Conservation (phyloP, 2,113 vertebrate species). For the Pelodiscus sinensis region DNA sequence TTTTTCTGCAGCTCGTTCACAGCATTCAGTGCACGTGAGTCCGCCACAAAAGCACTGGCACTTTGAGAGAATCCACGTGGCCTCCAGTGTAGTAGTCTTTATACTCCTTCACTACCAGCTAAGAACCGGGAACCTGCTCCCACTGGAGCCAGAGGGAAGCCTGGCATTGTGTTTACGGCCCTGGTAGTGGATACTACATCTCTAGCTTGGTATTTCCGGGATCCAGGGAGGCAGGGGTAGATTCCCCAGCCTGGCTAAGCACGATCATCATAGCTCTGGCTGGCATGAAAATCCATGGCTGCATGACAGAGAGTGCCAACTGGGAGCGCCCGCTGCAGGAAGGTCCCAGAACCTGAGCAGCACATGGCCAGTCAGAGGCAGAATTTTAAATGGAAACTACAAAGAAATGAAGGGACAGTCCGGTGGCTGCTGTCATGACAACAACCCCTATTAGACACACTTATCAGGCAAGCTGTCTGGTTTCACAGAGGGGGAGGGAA, state of each 20-base stretch:
- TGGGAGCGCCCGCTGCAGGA: neutral
- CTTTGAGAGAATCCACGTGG: neutral
- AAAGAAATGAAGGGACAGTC: neutral
- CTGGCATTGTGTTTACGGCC: neutral
- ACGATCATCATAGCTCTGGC: too few species aligned
- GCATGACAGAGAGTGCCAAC: too few species aligned
- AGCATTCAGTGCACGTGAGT: neutral
- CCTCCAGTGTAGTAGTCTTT: neutral
- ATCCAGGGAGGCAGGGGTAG: too few species aligned
- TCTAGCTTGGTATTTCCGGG: neutral
- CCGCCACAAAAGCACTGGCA: neutral
- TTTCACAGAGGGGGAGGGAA: fast-evolving
- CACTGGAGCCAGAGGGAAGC: neutral
- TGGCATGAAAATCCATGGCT: too few species aligned
- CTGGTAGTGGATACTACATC: neutral
- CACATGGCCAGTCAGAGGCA: neutral
- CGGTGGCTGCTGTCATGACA: fast-evolving
- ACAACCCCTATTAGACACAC: fast-evolving
- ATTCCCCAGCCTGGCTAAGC: too few species aligned
- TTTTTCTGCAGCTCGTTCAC: too few species aligned
- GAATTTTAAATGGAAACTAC: neutral
- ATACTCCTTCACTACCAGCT: neutral
- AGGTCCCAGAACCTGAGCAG: neutral
- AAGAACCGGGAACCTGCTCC: neutral
- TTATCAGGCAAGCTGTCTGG: fast-evolving